Conservation (phyloP, 2,113 vertebrate genomes). For the Myotis davidii region DNA sequence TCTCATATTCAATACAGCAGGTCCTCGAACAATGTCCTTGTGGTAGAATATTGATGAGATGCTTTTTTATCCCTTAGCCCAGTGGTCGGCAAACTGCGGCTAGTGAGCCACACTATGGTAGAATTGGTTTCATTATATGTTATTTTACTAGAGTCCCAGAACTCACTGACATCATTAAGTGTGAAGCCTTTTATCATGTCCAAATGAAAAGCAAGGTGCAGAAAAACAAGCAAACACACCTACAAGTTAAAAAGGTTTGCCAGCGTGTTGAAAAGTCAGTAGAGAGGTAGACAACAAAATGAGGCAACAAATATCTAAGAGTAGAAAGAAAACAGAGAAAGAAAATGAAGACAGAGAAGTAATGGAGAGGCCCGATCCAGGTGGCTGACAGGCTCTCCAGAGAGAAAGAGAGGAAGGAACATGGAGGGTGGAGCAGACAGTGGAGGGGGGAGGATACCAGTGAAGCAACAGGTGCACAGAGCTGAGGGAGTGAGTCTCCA, state of each 20-base stretch:
- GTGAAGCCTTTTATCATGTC: background rate
- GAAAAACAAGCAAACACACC: background rate
- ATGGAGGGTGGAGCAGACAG: background rate
- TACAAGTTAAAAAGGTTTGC: background rate
- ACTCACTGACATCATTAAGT: background rate
- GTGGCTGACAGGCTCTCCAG: background rate
- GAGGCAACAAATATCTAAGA: background rate
- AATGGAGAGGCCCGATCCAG: background rate
- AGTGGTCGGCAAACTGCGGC: no score
- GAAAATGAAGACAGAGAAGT: background rate
- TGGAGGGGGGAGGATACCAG: background rate
- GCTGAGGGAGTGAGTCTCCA: background rate
- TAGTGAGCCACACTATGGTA: background rate
- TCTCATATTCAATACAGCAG: background rate
- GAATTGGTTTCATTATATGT: background rate
- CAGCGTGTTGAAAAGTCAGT: background rate
- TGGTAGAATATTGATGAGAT: background rate
- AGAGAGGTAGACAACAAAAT: background rate
- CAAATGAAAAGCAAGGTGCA: background rate
- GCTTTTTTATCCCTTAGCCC: background rate
- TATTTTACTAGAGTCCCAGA: background rate
- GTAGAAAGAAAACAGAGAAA: background rate
- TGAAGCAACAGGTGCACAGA: background rate
- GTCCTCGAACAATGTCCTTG: background rate
- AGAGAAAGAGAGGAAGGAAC: background rate